These are phyloP conservation scores for Gallirallus australis DNA, from an alignment of 2,797 vertebrate genomes.

Conservation along the genomic window DNA sequence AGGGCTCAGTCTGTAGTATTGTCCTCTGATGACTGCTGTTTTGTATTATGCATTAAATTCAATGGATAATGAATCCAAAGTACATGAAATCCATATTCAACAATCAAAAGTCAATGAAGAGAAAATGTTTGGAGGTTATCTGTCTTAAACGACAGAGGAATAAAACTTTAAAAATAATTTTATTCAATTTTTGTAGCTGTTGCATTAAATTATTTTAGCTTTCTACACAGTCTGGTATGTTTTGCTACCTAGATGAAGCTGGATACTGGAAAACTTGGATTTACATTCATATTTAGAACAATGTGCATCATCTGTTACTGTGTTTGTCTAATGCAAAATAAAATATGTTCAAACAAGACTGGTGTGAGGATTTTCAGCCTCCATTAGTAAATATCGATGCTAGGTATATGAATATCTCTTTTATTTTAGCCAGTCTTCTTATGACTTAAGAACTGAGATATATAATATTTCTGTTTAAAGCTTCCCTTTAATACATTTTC, in stretches of 20 bases:
- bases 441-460: background rate
- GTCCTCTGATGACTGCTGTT: background rate
- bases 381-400: background rate
- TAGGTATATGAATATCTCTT: background rate
- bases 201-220: background rate
- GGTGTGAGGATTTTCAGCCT: background rate
- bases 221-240: background rate
- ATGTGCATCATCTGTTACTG: background rate
- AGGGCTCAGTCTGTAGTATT: background rate
- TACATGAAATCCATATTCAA: background rate
- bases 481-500: background rate
- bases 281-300: background rate
- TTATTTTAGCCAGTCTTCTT: background rate
- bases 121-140: background rate
- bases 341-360: background rate
- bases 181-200: background rate
- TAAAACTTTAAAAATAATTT: background rate
- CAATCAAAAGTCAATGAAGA: background rate
- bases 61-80: background rate
- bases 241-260: background rate
- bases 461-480: background rate
- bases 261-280: background rate
- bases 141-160: background rate
- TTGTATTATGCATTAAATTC: background rate
- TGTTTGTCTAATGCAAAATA: background rate